A percentile compares a stretch with the other conserved stretches of the same genome.
Evolutionary conservation across 2,797 vertebrate genomes (phyloP).

Genomic region (Arrhamphus sclerolepis): DNA sequence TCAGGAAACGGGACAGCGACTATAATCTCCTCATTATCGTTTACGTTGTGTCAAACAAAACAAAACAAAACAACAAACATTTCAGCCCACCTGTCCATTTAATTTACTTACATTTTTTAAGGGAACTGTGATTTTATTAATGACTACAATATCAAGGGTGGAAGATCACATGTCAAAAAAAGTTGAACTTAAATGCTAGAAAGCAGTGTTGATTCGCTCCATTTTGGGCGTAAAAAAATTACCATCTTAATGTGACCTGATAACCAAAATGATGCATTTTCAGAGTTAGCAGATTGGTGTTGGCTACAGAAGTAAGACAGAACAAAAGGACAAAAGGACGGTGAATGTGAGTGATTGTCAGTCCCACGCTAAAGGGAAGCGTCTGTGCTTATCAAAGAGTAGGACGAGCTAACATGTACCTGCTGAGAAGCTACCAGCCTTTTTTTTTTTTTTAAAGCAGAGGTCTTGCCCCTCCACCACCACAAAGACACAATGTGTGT

Average conservation of each 20-base stretch:
- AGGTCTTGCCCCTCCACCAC: slow-evolving; percentile 18
- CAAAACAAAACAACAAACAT: too few species aligned
- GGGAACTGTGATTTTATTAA: too few species aligned
- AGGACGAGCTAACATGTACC: slow-evolving; percentile 68
- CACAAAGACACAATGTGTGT: slow-evolving; percentile 22
- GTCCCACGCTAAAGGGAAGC: slow-evolving; percentile 69
- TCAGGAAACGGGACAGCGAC: not conserved
- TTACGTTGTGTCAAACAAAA: not conserved
- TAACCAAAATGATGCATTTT: slow-evolving; percentile 8
- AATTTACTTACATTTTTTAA: too few species aligned
- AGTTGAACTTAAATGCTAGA: not conserved
- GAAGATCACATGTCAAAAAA: not conserved
- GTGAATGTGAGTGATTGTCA: slow-evolving; percentile 52
- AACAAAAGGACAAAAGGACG: slow-evolving; percentile 7
- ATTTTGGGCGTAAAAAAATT: not conserved
- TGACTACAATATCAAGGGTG: too few species aligned
- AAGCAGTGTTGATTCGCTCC: not conserved
- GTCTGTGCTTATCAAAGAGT: slow-evolving; percentile 71
- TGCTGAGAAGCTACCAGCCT: slow-evolving; percentile 63
- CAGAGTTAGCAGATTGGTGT: slow-evolving; percentile 1
- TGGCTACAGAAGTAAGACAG: slow-evolving; percentile 5
- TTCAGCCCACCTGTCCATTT: too few species aligned
- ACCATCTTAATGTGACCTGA: slow-evolving; percentile 4
- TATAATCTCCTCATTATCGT: too few species aligned
- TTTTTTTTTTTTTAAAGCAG: slow-evolving; percentile 16